Evolutionary conservation across 2,797 vertebrate genomes (phyloP).

Genomic region (Corythornis leucogaster): DNA sequence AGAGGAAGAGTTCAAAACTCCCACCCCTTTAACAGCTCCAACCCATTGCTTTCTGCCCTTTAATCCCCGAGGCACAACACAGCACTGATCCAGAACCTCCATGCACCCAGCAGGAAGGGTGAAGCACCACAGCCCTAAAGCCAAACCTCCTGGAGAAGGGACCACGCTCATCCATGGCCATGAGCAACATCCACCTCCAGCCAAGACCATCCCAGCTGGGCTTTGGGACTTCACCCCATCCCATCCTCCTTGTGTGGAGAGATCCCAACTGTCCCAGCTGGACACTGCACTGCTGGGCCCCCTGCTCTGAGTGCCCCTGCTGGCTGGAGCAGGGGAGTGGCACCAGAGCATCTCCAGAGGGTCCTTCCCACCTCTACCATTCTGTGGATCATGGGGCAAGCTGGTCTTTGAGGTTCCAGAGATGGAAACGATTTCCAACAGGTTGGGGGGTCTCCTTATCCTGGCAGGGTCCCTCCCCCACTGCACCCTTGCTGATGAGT

Average conservation of each 20-base stretch:
- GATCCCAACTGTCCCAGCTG: too few relatives aligned
- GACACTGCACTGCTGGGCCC: too few relatives aligned
- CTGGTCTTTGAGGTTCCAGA: neutral
- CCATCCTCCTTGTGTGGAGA: neutral
- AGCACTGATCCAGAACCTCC: neutral
- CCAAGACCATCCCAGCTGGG: neutral
- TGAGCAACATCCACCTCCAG: neutral
- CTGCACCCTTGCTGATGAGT: neutral
- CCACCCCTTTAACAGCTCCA: neutral
- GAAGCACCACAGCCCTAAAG: neutral
- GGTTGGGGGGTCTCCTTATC: neutral
- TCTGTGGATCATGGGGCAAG: neutral
- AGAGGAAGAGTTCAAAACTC: neutral
- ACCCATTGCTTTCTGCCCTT: neutral
- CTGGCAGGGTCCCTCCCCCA: neutral
- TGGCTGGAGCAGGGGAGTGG: too few relatives aligned
- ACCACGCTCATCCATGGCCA: neutral
- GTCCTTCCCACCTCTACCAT: neutral
- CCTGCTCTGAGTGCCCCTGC: too few relatives aligned
- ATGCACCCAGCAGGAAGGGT: neutral
- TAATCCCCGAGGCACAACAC: rapidly evolving
- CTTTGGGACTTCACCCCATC: neutral
- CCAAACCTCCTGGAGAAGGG: neutral
- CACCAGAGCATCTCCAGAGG: neutral
- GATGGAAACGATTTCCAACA: too few relatives aligned